Evolutionary conservation across 2,797 vertebrate species (phyloP).

Genomic region (Thaleichthys pacificus): DNA sequence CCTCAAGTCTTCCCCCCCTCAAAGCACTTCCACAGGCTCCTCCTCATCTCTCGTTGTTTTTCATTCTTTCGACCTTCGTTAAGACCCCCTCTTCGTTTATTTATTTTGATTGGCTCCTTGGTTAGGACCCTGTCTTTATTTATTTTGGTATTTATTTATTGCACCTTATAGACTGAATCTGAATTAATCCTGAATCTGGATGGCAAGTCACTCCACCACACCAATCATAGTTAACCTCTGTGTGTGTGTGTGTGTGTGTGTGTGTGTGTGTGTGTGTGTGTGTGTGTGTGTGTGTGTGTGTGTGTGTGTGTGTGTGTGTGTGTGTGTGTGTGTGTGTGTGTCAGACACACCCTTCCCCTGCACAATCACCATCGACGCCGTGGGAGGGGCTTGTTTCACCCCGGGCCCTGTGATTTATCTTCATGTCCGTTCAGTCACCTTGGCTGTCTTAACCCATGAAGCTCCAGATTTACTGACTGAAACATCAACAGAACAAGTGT

Average conservation of each 20-base stretch:
- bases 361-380: no score
- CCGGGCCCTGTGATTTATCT: neutral
- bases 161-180: neutral
- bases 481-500: neutral
- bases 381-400: no score
- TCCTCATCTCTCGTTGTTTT: no score
- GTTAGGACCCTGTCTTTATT: neutral
- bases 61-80: no score
- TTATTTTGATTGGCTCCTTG: neutral
- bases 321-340: slow-evolving; percentile 11
- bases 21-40: no score
- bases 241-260: slow-evolving; percentile 10
- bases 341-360: no score
- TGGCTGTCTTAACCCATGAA: no score
- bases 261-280: slow-evolving; percentile 13
- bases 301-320: slow-evolving; percentile 13
- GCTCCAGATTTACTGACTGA: no score
- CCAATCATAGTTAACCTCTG: neutral
- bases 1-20: no score
- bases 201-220: no score
- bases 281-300: slow-evolving; percentile 13
- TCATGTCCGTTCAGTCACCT: no score
- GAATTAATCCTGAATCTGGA: neutral
- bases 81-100: no score
- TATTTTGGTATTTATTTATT: slow-evolving; percentile 3